Conservation (phyloP, 2,888 invertebrate genomes). For the Eledona agricola region DNA sequence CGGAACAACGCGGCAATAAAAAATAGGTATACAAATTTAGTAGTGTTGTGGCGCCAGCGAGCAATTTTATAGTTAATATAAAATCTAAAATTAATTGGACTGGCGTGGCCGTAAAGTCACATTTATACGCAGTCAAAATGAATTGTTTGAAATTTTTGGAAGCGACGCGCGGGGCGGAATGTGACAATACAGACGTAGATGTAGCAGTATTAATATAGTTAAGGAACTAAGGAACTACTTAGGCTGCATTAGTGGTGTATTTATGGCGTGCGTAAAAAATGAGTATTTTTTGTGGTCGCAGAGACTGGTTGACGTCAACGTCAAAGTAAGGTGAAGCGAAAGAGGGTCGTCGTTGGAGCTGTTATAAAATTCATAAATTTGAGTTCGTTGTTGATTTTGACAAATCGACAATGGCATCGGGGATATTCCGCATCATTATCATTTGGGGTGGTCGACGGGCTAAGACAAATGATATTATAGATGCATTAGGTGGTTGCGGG, state of each 20-base stretch:
- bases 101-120: not conserved
- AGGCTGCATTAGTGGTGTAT: slow-evolving; percentile 17
- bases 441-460: slow-evolving; percentile 50
- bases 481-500: slow-evolving; percentile 57
- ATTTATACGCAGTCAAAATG: slow-evolving; percentile 4
- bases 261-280: slow-evolving; percentile 17
- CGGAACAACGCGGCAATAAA: too few species aligned
- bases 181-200: slow-evolving; percentile 15
- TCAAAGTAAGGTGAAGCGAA: slow-evolving; percentile 12
- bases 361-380: slow-evolving; percentile 39
- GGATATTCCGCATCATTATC: slow-evolving; percentile 47
- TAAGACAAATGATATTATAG: slow-evolving; percentile 59
- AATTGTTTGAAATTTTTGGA: slow-evolving; percentile 2
- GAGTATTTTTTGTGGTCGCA: slow-evolving; percentile 15
- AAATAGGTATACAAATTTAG: too few species aligned
- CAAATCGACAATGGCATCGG: slow-evolving; percentile 53
- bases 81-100: not conserved
- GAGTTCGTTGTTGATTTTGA: slow-evolving; percentile 51
- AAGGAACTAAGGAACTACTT: slow-evolving; percentile 21
- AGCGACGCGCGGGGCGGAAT: too few species aligned
- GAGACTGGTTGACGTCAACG: slow-evolving; percentile 21
- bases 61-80: too few species aligned
- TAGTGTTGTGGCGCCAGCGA: too few species aligned
- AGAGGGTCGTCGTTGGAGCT: slow-evolving; percentile 7
- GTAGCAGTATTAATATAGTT: slow-evolving; percentile 17